These are phyloP conservation scores for Clivina fossor DNA, from an alignment of 2,888 invertebrate genomes.

Conservation along the genomic window DNA sequence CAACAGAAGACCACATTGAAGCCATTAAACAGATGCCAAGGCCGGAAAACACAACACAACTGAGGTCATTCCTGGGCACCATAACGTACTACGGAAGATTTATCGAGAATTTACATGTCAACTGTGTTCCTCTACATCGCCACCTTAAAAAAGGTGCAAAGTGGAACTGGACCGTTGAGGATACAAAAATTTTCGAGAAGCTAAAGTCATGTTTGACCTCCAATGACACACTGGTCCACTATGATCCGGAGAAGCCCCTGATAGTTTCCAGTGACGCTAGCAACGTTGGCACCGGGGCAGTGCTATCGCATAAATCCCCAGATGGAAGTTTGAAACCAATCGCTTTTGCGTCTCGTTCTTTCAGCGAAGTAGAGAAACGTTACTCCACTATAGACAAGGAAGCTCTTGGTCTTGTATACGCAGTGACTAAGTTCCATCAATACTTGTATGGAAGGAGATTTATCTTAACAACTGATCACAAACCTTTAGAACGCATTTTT, in stretches of 20 bases:
- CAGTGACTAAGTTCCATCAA: slow-evolving; percentile 37
- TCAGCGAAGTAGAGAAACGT: slow-evolving; percentile 37
- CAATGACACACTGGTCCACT: neutral
- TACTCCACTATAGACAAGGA: slow-evolving; percentile 41
- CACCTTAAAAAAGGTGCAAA: too few relatives aligned
- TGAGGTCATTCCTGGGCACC: neutral
- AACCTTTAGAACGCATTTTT: slow-evolving; percentile 47
- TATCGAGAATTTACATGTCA: slow-evolving; percentile 11
- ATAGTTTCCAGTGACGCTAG: slow-evolving; percentile 47
- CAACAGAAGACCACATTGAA: slow-evolving; percentile 14
- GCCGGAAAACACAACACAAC: slow-evolving; percentile 38
- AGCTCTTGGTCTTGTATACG: slow-evolving; percentile 40
- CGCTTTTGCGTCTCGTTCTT: slow-evolving; percentile 36
- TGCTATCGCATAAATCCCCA: slow-evolving; percentile 36
- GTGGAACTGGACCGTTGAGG: neutral
- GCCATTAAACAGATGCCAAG: slow-evolving; percentile 18
- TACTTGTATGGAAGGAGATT: slow-evolving; percentile 36
- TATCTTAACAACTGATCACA: slow-evolving; percentile 45
- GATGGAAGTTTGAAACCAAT: slow-evolving; percentile 38
- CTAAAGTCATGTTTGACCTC: neutral
- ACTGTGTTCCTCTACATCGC: neutral
- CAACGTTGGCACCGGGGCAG: slow-evolving; percentile 45
- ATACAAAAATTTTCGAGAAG: slow-evolving; percentile 1
- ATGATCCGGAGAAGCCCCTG: neutral
- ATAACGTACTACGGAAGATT: slow-evolving; percentile 8